These are phyloP conservation scores for Diplosoma virens DNA, from an alignment of 23 tunicate species.

Conservation along the genomic window DNA sequence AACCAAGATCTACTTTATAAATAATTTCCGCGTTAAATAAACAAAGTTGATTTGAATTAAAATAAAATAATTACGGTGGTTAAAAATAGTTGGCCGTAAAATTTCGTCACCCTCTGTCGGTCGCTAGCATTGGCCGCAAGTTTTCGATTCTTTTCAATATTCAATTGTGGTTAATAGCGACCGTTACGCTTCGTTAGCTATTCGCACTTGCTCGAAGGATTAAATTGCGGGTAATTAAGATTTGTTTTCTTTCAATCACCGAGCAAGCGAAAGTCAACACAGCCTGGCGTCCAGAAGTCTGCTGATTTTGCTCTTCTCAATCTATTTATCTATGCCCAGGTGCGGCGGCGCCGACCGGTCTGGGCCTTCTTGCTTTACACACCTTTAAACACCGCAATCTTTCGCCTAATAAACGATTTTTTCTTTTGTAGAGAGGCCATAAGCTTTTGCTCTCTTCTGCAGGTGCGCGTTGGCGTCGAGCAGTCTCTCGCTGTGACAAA, in stretches of 20 bases:
- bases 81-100: too few species aligned
- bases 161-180: too few species aligned
- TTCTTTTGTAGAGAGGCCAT: not conserved
- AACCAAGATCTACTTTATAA: too few species aligned
- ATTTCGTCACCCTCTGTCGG: too few species aligned
- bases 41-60: too few species aligned
- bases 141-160: too few species aligned
- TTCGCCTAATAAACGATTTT: constrained; percentile 28
- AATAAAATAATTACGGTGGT: too few species aligned
- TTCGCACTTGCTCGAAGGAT: constrained; percentile 17
- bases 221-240: not conserved
- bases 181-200: constrained; percentile 5
- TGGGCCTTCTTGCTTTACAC: constrained; percentile 31
- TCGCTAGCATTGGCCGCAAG: too few species aligned
- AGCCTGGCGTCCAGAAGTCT: constrained; percentile 24
- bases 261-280: constrained; percentile 10
- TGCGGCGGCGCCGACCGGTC: constrained; percentile 79
- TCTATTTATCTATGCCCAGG: constrained; percentile 48
- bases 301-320: not conserved
- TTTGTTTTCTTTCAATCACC: constrained; percentile 19
- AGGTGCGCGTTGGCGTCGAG: constrained; percentile 49
- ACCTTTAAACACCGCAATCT: constrained; percentile 31
- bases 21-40: too few species aligned
- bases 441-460: not conserved
- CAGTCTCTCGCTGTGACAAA: constrained; percentile 24